These are phyloP conservation scores for Polyommatus iphigenia DNA, from an alignment of 2,888 invertebrate genomes.

Conservation along the genomic window DNA sequence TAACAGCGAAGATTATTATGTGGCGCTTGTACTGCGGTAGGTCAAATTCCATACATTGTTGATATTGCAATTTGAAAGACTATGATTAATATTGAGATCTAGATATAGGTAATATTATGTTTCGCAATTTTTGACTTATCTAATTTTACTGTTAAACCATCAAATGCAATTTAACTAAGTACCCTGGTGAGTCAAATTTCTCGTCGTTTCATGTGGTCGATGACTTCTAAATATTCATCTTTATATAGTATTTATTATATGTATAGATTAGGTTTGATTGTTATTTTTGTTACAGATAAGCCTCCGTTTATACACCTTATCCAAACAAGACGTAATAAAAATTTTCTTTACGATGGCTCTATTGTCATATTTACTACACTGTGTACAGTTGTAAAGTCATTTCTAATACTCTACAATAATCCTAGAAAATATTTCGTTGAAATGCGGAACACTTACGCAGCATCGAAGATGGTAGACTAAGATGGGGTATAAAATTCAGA, in stretches of 20 bases:
- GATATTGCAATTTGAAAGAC: too few relatives aligned
- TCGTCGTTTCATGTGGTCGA: slow-evolving; percentile 54
- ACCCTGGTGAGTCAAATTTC: neutral
- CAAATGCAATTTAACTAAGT: neutral
- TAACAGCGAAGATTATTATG: too few relatives aligned
- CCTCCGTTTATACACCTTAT: neutral
- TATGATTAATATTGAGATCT: too few relatives aligned
- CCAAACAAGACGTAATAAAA: neutral
- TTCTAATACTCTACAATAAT: neutral
- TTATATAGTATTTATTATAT: too few relatives aligned
- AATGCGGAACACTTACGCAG: slow-evolving; percentile 1
- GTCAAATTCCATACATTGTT: too few relatives aligned
- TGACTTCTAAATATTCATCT: slow-evolving; percentile 52
- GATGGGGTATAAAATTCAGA: neutral
- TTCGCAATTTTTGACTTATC: too few relatives aligned
- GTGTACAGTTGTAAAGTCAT: neutral
- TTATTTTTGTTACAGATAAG: neutral
- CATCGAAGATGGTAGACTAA: neutral
- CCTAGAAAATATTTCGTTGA: neutral
- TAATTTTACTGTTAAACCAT: neutral
- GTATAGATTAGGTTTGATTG: slow-evolving; percentile 8
- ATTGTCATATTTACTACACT: neutral
- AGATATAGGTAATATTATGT: too few relatives aligned
- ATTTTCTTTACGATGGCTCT: neutral
- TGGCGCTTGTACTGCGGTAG: too few relatives aligned